Evolutionary conservation across 2,797 vertebrate genomes (phyloP).

Genomic region (Lepidocolaptes lacrymiger): DNA sequence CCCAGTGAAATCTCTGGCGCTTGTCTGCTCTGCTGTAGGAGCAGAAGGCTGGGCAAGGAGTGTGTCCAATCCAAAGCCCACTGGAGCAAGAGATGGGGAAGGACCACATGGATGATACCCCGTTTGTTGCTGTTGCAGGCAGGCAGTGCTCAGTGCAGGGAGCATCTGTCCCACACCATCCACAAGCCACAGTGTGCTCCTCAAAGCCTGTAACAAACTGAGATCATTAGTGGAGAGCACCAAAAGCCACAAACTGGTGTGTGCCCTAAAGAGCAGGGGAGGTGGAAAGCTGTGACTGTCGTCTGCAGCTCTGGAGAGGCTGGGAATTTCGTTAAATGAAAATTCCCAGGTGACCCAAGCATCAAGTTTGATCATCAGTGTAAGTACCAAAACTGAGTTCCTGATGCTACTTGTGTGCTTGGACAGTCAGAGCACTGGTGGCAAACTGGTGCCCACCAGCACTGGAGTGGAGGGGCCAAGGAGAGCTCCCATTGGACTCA

Average conservation of each 20-base stretch:
- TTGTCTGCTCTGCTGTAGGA: background rate
- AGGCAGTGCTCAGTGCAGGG: background rate
- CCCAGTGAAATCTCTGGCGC: background rate
- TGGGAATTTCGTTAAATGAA: conserved; percentile 38
- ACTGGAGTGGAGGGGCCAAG: background rate
- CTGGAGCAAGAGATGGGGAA: background rate
- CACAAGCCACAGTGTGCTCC: background rate
- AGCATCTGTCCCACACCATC: background rate
- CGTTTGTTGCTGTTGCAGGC: background rate
- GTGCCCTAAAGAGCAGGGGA: background rate
- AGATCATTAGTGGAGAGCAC: conserved; percentile 8
- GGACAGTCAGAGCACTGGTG: background rate
- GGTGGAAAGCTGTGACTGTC: background rate
- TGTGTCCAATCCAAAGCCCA: background rate
- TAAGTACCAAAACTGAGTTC: background rate
- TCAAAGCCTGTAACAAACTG: background rate
- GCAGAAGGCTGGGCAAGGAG: background rate
- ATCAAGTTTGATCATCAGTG: background rate
- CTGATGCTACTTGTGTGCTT: background rate
- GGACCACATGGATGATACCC: background rate
- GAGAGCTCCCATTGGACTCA: background rate
- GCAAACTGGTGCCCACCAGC: background rate
- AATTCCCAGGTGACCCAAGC: background rate
- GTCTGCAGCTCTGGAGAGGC: background rate
- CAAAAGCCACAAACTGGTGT: conserved; percentile 9